Evolutionary conservation across 2,113 vertebrate genomes (phyloP).

Genomic region (Nipponia nippon): DNA sequence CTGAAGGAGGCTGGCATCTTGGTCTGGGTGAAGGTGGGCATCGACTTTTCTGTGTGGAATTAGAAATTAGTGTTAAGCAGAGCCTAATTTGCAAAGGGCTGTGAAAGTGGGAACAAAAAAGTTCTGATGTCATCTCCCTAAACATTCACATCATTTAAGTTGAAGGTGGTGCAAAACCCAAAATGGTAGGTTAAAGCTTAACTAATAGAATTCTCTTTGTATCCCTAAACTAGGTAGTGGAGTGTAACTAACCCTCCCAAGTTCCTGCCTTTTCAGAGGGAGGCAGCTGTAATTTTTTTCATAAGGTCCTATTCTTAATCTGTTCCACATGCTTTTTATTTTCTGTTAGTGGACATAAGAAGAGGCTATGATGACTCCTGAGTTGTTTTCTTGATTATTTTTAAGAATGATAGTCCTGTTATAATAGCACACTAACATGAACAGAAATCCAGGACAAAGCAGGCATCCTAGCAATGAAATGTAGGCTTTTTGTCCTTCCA

Average conservation of each 20-base stretch:
- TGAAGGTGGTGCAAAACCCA: background rate
- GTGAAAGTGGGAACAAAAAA: background rate
- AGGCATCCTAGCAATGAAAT: background rate
- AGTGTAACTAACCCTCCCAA: background rate
- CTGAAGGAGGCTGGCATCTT: background rate
- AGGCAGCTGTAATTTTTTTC: background rate
- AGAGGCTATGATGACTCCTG: background rate
- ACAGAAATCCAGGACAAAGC: background rate
- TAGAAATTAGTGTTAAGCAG: background rate
- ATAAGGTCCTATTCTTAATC: background rate
- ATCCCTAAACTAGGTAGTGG: background rate
- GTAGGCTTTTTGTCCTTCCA: background rate
- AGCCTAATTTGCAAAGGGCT: background rate
- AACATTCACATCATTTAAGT: background rate
- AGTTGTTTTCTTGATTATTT: background rate
- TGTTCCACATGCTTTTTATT: background rate
- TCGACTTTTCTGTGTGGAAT: background rate
- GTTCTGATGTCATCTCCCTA: background rate
- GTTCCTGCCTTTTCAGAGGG: background rate
- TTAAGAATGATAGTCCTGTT: background rate
- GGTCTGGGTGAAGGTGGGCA: background rate
- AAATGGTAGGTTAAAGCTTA: background rate
- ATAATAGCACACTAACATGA: background rate
- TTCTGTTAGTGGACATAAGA: background rate
- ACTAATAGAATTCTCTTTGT: background rate